Evolutionary conservation across 2,888 invertebrate genomes (phyloP), one percentile per base, ranked within the genome.

Genomic region (Gnatocerus cornutus): DNA sequence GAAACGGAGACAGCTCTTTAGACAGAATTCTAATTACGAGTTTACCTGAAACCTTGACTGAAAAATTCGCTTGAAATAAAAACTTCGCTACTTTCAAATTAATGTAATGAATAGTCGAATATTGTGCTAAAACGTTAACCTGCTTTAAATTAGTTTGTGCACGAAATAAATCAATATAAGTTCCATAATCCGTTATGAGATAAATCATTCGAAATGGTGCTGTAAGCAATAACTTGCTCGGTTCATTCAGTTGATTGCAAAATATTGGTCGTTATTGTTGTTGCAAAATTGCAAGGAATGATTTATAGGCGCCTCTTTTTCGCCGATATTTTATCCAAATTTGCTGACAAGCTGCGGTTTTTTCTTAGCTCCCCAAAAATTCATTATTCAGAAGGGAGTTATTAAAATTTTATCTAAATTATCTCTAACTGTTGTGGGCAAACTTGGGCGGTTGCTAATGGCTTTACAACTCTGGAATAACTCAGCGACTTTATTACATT

Each of bases 61-160:
- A 39, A 39, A 39, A 39, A n/a, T n/a, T n/a, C n/a, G 21, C 21
- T 4, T 21, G 21, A 21, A 21, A 21, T 21, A 21, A 21, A 21
- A 21, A 21, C 4, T 4, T 21, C 21, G 21, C 21, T 4, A 4
- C 21, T 21, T 43, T 10, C 43, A 46, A 46, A 46, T 46, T 37
- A 37, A n/a, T n/a, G 37, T 37, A 37, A 50, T 50, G 48, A n/a
- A 50, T 50, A 10, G 48, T 29, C 29, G 14, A 21, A 30, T 13
- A 43, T 33, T 45, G 52, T 52, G 53, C 64, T 30, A 33, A 68
- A 66, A 71, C 63, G 63, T 37, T 67, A 71, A 71, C 71, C 71
- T 67, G 69, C 73, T 64, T 71, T 69, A 71, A 73, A 73, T 69
- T 71, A 69, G 68, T 69, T 65, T 64, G 59, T 59, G 58, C 50